Evolutionary conservation across 2,113 vertebrate genomes (phyloP), one percentile per base, ranked within the genome.

Genomic region (Pandion haliaetus): DNA sequence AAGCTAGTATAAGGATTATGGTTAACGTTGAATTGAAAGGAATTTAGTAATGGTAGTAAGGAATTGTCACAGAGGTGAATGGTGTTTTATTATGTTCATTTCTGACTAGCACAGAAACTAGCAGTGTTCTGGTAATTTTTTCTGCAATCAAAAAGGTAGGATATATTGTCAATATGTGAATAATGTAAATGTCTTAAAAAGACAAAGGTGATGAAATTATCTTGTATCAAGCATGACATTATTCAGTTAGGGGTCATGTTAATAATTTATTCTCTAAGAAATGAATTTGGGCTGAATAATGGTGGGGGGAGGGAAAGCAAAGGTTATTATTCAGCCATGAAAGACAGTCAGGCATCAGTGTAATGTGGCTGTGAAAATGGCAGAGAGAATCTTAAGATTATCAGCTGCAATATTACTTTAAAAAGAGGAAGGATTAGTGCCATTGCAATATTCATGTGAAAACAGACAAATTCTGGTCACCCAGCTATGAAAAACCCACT

Each of bases 401-500:
- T 8, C 13, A 34, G 8, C 5, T 62, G 40, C 17, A 79, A 7
- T 32, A 47, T 29, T 67, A 83, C n/a, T 80, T 62, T 57, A 16
- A 49, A 86, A 78, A 81, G 16, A 63, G 5, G 15, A 62, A 66
- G 6, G 8, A 38, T 3, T 52, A 69, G 5, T 36, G 17, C 5
- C 17, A 62, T 25, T 78, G 25, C 5, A 73, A 71, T 26, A 67
- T n/a, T 82, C 14, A 42, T 13, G 6, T 50, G 55, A 67, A 87
- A 86, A 50, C 5, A n/a, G 4, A 85, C 21, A 12, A 66, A 25
- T 82, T 73, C 25, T 82, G 17, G 17, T 45, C n/a, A 55, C 0
- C 2, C 18, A 70, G 9, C 9, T 70, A 5, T 47, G 50, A 73
- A 73, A 77, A 54, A 0, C 1, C 2, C 26, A 44, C 9, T 2